phyloP scores from a whole-genome alignment of 2,797 vertebrate genomes.

The Simalia tracyae region DNA sequence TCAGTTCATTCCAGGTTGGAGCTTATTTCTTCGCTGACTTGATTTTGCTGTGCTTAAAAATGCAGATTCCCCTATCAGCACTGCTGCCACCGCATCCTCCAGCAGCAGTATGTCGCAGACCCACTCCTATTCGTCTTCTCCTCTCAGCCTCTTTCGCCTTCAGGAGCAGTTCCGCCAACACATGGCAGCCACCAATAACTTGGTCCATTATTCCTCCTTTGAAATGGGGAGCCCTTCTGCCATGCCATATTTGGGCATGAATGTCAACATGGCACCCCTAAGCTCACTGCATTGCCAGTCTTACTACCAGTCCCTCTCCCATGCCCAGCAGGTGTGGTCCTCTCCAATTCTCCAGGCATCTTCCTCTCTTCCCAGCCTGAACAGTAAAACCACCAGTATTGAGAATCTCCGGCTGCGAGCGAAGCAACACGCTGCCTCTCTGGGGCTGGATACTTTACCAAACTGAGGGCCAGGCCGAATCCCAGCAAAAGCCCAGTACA shows the following conservation, averaged over 20 bases:
- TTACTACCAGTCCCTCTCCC: slow-evolving; percentile 95
- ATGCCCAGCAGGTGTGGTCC: slow-evolving; percentile 96
- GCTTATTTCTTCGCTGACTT: slow-evolving; percentile 19
- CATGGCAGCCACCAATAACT: slow-evolving; percentile 97
- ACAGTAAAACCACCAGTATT: slow-evolving; percentile 99
- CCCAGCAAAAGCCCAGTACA: not conserved
- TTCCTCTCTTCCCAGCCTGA: slow-evolving; percentile 81
- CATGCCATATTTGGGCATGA: slow-evolving; percentile 94
- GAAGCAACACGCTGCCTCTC: slow-evolving; percentile 95
- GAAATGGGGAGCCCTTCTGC: slow-evolving; percentile 90
- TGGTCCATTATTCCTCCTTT: slow-evolving; percentile 96
- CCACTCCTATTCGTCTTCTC: slow-evolving; percentile 95
- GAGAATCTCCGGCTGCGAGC: slow-evolving; percentile 96
- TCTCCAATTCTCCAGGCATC: slow-evolving; percentile 88
- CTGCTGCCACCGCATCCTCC: slow-evolving; percentile 81
- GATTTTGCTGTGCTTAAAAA: slow-evolving; percentile 61
- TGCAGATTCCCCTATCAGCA: slow-evolving; percentile 85
- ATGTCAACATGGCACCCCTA: slow-evolving; percentile 92
- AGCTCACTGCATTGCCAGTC: slow-evolving; percentile 95
- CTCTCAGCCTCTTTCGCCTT: slow-evolving; percentile 97
- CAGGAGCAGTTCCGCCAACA: slow-evolving; percentile 99
- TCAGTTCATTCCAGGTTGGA: not conserved
- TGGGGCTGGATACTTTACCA: slow-evolving; percentile 93
- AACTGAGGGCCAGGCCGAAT: slow-evolving; percentile 78
- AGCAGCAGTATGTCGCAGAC: slow-evolving; percentile 75